Percentiles rank a stretch among this genome's conserved stretches.
Conservation (phyloP, 2,113 vertebrate genomes). For the Rynchops niger region DNA sequence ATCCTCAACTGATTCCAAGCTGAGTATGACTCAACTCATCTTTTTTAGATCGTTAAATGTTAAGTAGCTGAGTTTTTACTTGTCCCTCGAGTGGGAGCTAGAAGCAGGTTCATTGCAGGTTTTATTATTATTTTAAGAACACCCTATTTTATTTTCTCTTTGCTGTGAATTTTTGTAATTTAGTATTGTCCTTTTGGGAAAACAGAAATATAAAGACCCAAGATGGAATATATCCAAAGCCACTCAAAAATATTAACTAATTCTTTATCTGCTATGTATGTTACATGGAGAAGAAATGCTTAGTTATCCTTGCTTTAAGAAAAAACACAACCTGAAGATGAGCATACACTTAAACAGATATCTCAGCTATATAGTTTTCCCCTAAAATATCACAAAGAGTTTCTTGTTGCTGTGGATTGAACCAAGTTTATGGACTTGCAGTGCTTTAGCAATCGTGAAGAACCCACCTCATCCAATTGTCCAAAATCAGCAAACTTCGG, state of each 20-base stretch:
- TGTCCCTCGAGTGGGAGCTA: background rate
- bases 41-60: background rate
- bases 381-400: background rate
- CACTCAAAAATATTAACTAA: background rate
- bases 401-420: background rate
- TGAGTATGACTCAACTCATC: background rate
- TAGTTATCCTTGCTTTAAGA: background rate
- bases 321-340: background rate
- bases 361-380: background rate
- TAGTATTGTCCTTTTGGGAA: background rate
- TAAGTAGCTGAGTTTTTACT: background rate
- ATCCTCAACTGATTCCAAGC: conserved; percentile 1
- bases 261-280: background rate
- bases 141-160: background rate
- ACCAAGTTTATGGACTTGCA: background rate
- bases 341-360: background rate
- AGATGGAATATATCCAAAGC: background rate
- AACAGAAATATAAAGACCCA: background rate
- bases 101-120: background rate
- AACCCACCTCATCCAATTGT: background rate
- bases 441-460: background rate
- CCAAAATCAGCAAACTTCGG: background rate
- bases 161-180: background rate
- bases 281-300: background rate
- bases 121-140: background rate